A percentile compares a stretch with the other conserved stretches of the same genome.
These are phyloP conservation scores for Alosa sapidissima DNA, from an alignment of 2,797 vertebrate species.

Conservation along the genomic window DNA sequence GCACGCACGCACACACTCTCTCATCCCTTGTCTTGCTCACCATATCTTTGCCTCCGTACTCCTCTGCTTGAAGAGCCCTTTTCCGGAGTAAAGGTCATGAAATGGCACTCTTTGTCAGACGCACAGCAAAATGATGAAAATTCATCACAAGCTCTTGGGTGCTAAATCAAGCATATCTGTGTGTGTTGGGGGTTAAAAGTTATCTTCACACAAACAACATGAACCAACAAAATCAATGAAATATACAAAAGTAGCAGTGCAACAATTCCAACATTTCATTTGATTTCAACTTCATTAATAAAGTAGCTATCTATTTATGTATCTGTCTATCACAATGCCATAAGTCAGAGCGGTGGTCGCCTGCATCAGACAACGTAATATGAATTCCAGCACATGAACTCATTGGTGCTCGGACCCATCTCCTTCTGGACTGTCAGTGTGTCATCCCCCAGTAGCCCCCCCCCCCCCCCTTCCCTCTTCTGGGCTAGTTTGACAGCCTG, in stretches of 20 bases:
- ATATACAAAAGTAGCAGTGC: background rate
- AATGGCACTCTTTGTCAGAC: slow-evolving; percentile 26
- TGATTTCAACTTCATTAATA: no score
- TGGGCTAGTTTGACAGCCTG: slow-evolving; percentile 55
- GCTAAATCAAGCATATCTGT: background rate
- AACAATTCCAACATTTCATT: no score
- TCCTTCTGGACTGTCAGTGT: background rate
- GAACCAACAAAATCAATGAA: background rate
- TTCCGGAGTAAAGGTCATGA: slow-evolving; percentile 11
- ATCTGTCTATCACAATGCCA: no score
- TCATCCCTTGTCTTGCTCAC: background rate
- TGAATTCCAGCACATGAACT: background rate
- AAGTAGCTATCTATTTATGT: no score
- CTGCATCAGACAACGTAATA: background rate
- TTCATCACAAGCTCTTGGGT: background rate
- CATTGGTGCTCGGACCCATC: background rate
- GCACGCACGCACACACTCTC: background rate
- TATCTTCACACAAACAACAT: no score
- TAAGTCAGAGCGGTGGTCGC: background rate
- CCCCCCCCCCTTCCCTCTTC: slow-evolving; percentile 3
- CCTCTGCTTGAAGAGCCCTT: background rate
- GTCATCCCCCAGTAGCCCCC: background rate
- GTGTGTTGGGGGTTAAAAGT: background rate
- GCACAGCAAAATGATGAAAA: slow-evolving; percentile 39
- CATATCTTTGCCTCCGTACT: background rate